These are phyloP conservation scores for Cyphomyrmex costatus DNA, from an alignment of 1,140 invertebrate species.

Conservation along the genomic window DNA sequence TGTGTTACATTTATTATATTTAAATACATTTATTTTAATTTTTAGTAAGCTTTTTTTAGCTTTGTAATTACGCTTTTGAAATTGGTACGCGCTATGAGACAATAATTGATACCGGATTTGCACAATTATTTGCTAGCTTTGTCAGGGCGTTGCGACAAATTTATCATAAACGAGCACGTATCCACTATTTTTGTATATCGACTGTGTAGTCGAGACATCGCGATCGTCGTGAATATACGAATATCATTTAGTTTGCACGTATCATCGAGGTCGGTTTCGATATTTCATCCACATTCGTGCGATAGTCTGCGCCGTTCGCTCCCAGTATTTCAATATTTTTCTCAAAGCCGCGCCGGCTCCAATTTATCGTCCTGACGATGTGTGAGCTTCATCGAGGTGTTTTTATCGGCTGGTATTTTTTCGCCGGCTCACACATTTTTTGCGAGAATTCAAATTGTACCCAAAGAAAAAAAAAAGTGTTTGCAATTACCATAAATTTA, in stretches of 20 bases:
- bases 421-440: not conserved
- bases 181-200: slow-evolving; percentile 8
- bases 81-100: slow-evolving; percentile 15
- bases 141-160: slow-evolving; percentile 11
- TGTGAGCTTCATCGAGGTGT: slow-evolving; percentile 25
- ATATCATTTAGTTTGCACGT: slow-evolving; percentile 31
- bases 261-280: slow-evolving; percentile 50
- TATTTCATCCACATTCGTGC: slow-evolving; percentile 65
- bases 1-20: slow-evolving; percentile 31
- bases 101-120: slow-evolving; percentile 46
- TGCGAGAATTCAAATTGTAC: slow-evolving; percentile 14
- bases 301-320: slow-evolving; percentile 60
- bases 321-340: slow-evolving; percentile 67
- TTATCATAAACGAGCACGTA: slow-evolving; percentile 30
- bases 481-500: too few relatives aligned
- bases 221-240: not conserved
- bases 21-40: slow-evolving; percentile 42
- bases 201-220: not conserved
- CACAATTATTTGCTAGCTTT: slow-evolving; percentile 44
- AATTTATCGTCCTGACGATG: slow-evolving; percentile 61
- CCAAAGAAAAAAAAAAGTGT: too few relatives aligned
- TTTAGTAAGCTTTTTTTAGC: slow-evolving; percentile 26
- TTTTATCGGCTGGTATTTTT: slow-evolving; percentile 28
- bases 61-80: slow-evolving; percentile 30
- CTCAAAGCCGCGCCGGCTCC: slow-evolving; percentile 61